Base-by-base conservation (phyloP, 2,888 invertebrate genomes). In the Habrosyne pyritoides region DNA sequence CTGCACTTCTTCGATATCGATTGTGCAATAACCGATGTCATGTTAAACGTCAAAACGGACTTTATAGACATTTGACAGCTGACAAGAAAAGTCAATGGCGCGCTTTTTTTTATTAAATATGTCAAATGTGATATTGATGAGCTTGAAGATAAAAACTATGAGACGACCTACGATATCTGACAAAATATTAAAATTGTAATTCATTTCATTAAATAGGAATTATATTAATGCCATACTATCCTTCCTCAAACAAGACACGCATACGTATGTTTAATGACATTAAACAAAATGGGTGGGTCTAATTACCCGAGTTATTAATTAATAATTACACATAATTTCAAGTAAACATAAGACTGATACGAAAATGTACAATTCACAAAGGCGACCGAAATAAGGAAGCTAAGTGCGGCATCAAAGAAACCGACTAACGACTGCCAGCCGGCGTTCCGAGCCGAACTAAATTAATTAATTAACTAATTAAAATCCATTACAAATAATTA, bases 391-490 rank as follows among this genome's bases (percentile, higher is more conserved):
- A 77, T 70, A 78, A 76, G 75, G 72, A 75, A 77, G 73, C 72
- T 65, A 64, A 70, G 69, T 71, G 61, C 63, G 70, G 71, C 79
- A 73, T 86, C 87, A 87, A 88, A 87, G 86, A 75, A 73, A 74
- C 85, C 86, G 85, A 69, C 42, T 42, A 42, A 42, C 42, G 42
- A 42, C 42, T 42, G 72, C 69, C 71, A 60, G 58, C 56, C 64
- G 67, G 66, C 66, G 67, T 59, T 70, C 73, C 74, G 68, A 73
- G 66, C 71, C 73, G 76, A 81, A 84, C 84, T 83, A 86, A 86
- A 86, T 86, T 84, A 87, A 86, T 85, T 86, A 86, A 87, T 88
- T 86, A 87, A 86, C 87, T 87, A 86, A 88, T 88, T 88, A 87
- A 84, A 86, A 84, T 77, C 87, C 86, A 84, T 84, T 83, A 83